phyloP scores from a whole-genome alignment of 2,888 invertebrate species.

The Metacarcinus magister region DNA sequence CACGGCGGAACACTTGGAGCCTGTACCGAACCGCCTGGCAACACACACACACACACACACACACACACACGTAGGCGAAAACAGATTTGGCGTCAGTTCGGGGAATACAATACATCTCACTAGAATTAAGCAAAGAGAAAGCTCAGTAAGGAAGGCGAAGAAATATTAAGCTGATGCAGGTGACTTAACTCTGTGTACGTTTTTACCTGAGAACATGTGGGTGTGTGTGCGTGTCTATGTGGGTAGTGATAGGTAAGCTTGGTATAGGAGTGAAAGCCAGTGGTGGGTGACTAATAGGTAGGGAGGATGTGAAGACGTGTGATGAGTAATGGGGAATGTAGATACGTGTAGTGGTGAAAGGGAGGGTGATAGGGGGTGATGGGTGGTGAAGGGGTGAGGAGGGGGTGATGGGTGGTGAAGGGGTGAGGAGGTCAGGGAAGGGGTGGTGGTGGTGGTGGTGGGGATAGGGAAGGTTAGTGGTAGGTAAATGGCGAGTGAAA shows the following conservation, averaged over 20 bases:
- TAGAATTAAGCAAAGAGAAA: background rate
- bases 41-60: background rate
- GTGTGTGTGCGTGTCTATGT: slow-evolving; percentile 1
- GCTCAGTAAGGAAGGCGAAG: background rate
- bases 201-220: background rate
- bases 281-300: background rate
- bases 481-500: background rate
- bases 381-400: background rate
- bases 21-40: background rate
- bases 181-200: background rate
- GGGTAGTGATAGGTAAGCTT: background rate
- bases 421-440: background rate
- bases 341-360: background rate
- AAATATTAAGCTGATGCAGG: background rate
- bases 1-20: background rate
- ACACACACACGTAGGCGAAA: background rate
- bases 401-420: slow-evolving; percentile 27
- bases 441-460: background rate
- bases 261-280: background rate
- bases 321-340: background rate
- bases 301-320: background rate
- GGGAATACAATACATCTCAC: background rate
- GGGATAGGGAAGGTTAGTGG: background rate
- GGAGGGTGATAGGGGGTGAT: background rate
- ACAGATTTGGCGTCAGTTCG: background rate